Base-by-base conservation (phyloP, 2,113 vertebrate genomes). In the Raphicerus campestris region DNA sequence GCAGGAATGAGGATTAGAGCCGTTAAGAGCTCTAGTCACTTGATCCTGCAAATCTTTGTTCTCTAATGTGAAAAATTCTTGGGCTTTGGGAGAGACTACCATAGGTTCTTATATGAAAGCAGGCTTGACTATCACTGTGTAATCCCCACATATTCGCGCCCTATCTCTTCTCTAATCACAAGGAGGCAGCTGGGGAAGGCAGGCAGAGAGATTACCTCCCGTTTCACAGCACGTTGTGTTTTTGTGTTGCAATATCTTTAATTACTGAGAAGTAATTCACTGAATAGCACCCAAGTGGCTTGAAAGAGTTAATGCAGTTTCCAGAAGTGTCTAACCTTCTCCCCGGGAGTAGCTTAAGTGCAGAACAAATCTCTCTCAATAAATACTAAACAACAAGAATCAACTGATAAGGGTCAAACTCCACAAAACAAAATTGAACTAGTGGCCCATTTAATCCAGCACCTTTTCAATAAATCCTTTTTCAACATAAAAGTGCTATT, bases 241-340 rank as follows among this genome's bases (percentile, higher is more conserved):
- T 97, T 91, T 91, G 92, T 90, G 89, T 97, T 96, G 90, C 35
- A 96, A 86, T 92, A 60, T 97, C 96, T 97, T 98, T 98, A 97
- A 98, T 98, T 97, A 98, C 96, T 51, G 82, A 95, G 90, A 96
- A 98, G 92, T 97, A 97, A 98, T 98, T 98, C 96, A 80, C 90
- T 93, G 93, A 98, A 97, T 45, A 97, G 96, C 87, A 93, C 96
- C 96, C 97, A 95, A 94, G 96, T 97, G 97, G 47, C 90, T 97
- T 94, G 92, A 97, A 97, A 97, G 95, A 98, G 96, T 98, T 98
- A 98, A 97, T 97, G 93, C 87, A 96, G 85, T 94, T 97, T 98
- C 92, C 61, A 96, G 95, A 97, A 97, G 93, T 92, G 81, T 81
- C 60, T 97, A 95, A 95, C 90, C 87, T 97, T 94, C 94, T 98